A percentile compares a stretch with the other conserved stretches of the same genome.
Evolutionary conservation across 1,140 invertebrate species (phyloP).

Genomic region (Lordiphosa clarofinis): DNA sequence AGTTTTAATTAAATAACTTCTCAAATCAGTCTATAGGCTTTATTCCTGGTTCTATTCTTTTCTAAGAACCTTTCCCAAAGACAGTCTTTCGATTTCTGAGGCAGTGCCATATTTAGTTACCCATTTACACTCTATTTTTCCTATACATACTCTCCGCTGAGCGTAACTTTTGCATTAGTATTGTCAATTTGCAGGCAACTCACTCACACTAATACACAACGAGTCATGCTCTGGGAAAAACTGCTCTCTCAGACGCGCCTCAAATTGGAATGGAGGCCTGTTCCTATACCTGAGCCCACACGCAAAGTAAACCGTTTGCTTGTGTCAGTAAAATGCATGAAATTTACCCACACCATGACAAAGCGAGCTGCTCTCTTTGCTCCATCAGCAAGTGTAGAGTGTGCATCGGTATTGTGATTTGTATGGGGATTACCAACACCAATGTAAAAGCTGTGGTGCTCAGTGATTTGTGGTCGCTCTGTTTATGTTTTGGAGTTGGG

Average conservation of each 20-base stretch:
- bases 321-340: constrained; percentile 13
- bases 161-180: constrained; percentile 10
- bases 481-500: constrained; percentile 32
- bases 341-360: constrained; percentile 28
- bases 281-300: constrained; percentile 10
- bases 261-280: constrained; percentile 10
- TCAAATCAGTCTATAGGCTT: not conserved
- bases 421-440: constrained; percentile 29
- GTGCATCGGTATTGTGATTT: constrained; percentile 19
- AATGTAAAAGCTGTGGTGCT: constrained; percentile 11
- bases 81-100: constrained; percentile 7
- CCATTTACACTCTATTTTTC: constrained; percentile 2
- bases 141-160: constrained; percentile 1
- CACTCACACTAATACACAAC: constrained; percentile 32
- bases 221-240: constrained; percentile 17
- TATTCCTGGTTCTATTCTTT: too few relatives aligned
- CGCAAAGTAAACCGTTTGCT: not conserved
- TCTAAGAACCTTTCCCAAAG: constrained; percentile 1
- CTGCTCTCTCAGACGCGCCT: not conserved
- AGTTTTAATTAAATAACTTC: not conserved
- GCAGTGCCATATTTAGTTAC: not conserved
- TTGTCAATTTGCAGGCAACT: constrained; percentile 7
- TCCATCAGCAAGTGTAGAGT: not conserved
- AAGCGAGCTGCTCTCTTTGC: constrained; percentile 29
- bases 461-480: constrained; percentile 33